Percentiles rank a stretch among this genome's conserved stretches.
Conservation (phyloP, 2,113 vertebrate genomes). For the Gymnarchus niloticus region DNA sequence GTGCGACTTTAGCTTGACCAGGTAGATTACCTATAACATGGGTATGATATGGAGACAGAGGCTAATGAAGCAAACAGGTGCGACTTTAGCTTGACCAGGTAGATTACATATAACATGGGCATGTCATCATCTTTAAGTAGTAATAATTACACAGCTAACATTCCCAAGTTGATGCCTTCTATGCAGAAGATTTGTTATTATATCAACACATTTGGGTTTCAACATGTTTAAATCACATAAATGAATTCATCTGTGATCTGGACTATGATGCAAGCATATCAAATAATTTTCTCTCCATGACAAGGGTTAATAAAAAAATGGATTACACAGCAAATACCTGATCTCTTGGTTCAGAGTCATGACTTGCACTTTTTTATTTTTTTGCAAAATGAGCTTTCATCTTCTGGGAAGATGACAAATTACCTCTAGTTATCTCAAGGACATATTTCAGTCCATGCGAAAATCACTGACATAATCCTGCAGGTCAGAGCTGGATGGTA, state of each 20-base stretch:
- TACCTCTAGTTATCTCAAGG: not conserved
- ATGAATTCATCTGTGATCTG: not conserved
- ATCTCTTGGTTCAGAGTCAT: not conserved
- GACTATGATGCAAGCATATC: not conserved
- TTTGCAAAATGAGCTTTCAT: conserved; percentile 8
- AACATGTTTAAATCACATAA: not conserved
- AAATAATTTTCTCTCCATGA: not conserved
- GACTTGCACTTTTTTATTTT: not conserved
- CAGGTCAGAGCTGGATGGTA: not conserved
- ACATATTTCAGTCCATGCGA: not conserved
- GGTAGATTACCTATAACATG: not conserved
- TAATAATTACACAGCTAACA: not conserved
- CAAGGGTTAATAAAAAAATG: not conserved
- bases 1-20: not conserved
- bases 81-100: not conserved
- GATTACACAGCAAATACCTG: not conserved
- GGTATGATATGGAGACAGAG: not conserved
- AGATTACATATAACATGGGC: not conserved
- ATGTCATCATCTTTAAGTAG: not conserved
- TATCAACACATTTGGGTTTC: not conserved
- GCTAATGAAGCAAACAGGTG: not conserved
- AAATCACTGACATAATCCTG: not conserved
- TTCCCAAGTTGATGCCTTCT: not conserved
- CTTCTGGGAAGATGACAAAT: not conserved
- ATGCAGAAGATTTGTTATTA: not conserved